Conservation (phyloP, 2,797 vertebrate genomes). For the Hoplostethus atlanticus region DNA sequence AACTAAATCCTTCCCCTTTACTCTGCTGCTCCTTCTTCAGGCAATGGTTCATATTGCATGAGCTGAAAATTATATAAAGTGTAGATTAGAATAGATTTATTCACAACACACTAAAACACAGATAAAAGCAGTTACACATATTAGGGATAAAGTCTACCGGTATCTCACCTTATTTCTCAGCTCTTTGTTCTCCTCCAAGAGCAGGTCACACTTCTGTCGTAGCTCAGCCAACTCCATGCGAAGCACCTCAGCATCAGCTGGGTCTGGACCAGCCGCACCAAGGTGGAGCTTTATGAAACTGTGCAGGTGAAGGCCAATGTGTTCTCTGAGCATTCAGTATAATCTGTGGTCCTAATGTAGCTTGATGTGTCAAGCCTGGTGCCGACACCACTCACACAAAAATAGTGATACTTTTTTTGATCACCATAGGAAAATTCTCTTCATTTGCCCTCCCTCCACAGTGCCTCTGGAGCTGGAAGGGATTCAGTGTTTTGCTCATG, state of each 20-base stretch:
- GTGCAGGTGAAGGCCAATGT: slow-evolving; percentile 22
- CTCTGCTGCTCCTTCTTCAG: slow-evolving; percentile 87
- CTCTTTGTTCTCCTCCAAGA: slow-evolving; percentile 93
- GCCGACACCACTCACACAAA: background rate
- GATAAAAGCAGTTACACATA: background rate
- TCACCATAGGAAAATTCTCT: too few species aligned
- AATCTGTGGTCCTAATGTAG: background rate
- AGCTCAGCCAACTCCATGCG: slow-evolving; percentile 90
- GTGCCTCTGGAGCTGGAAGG: too few species aligned
- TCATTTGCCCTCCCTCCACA: too few species aligned
- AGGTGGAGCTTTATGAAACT: slow-evolving; percentile 96
- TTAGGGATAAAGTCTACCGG: background rate
- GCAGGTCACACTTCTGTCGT: slow-evolving; percentile 90
- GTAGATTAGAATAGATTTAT: background rate
- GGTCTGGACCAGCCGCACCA: slow-evolving; percentile 85
- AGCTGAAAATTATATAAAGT: slow-evolving; percentile 81
- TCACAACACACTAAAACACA: background rate
- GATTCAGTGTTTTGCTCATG: background rate
- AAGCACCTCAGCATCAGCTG: slow-evolving; percentile 87
- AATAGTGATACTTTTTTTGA: background rate
- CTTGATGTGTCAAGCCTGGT: background rate
- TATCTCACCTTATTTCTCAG: slow-evolving; percentile 90
- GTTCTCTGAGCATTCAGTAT: background rate
- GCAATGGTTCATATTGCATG: slow-evolving; percentile 89
- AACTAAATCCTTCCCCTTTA: slow-evolving; percentile 51